Percentiles rank a stretch among this genome's conserved stretches.
These are phyloP conservation scores for Machimus atricapillus DNA, from an alignment of 2,888 invertebrate genomes.

Conservation along the genomic window DNA sequence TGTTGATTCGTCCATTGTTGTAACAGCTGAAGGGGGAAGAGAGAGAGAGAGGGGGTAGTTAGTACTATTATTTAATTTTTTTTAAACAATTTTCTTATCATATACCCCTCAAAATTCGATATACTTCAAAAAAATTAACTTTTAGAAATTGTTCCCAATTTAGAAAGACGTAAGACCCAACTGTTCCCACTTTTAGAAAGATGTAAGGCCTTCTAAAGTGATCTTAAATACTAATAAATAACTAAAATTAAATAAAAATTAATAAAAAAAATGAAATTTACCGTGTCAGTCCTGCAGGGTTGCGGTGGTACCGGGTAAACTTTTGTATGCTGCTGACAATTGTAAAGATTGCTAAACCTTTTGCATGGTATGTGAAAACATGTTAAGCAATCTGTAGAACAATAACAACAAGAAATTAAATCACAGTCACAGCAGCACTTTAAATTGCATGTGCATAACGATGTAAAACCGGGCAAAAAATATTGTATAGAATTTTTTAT, in stretches of 20 bases:
- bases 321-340: constrained; percentile 46
- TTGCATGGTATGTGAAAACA: constrained; percentile 50
- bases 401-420: constrained; percentile 47
- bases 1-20: constrained; percentile 74
- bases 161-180: too few relatives aligned
- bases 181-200: too few relatives aligned
- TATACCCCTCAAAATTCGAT: too few relatives aligned
- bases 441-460: constrained; percentile 46
- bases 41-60: not conserved
- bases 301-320: constrained; percentile 37
- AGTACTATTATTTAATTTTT: not conserved
- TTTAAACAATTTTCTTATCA: too few relatives aligned
- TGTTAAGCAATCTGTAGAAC: constrained; percentile 49
- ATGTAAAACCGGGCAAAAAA: not conserved
- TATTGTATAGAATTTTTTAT: constrained; percentile 18
- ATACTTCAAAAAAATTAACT: too few relatives aligned
- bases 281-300: constrained; percentile 45
- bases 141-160: too few relatives aligned
- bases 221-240: not conserved
- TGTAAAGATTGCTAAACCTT: constrained; percentile 45
- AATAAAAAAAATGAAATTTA: constrained; percentile 16
- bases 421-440: constrained; percentile 48
- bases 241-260: not conserved
- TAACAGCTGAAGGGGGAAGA: constrained; percentile 65
- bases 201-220: not conserved